These are phyloP conservation scores for Philereme transversata DNA, from an alignment of 2,888 invertebrate species.

Conservation along the genomic window DNA sequence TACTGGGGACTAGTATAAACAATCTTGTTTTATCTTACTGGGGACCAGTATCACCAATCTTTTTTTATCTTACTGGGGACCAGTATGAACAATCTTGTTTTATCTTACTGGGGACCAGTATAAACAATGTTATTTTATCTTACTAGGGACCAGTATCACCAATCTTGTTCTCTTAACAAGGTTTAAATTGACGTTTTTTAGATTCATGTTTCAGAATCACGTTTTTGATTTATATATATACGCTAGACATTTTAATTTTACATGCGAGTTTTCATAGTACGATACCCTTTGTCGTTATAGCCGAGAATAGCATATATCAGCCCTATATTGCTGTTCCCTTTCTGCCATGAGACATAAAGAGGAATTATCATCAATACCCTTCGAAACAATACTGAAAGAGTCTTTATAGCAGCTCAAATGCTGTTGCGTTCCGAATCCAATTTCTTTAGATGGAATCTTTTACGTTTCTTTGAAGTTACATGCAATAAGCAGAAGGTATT, in stretches of 20 bases:
- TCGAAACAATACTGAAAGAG: slow-evolving; percentile 59
- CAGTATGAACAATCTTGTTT: no score
- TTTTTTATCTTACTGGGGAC: no score
- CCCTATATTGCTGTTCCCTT: slow-evolving; percentile 51
- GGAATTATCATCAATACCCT: slow-evolving; percentile 70
- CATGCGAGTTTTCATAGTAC: slow-evolving; percentile 43
- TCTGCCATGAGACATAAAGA: slow-evolving; percentile 61
- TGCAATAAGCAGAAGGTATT: slow-evolving; percentile 29
- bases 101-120: no score
- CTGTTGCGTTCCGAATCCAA: slow-evolving; percentile 56
- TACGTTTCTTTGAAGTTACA: slow-evolving; percentile 32
- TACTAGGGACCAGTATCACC: no score
- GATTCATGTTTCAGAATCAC: no score
- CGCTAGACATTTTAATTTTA: neutral
- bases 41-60: no score
- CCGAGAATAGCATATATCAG: slow-evolving; percentile 49
- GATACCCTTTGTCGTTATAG: slow-evolving; percentile 45
- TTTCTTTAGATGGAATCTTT: slow-evolving; percentile 53
- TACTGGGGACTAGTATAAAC: no score
- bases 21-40: no score
- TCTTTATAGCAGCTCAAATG: slow-evolving; percentile 59
- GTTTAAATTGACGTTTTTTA: no score
- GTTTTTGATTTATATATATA: no score
- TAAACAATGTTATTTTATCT: no score
- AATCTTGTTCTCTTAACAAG: no score